These are phyloP conservation scores for Romanogobio albipinnatus DNA, from an alignment of 2,113 vertebrate species.

Conservation along the genomic window DNA sequence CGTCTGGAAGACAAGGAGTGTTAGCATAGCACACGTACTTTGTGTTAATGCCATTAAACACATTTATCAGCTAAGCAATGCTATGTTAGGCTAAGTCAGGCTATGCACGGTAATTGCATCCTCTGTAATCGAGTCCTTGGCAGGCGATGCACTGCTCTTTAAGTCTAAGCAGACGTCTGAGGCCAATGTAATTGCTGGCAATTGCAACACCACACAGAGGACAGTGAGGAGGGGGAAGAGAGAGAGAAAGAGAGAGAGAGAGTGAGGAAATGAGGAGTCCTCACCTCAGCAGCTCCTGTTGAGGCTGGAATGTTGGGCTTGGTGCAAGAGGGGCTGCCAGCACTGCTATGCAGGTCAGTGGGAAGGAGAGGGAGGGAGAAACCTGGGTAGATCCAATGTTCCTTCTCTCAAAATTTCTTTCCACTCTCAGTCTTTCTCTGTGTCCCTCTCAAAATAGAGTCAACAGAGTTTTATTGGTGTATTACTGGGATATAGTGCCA, in stretches of 20 bases:
- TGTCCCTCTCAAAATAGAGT: slow-evolving; percentile 4
- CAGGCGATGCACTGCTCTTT: slow-evolving; percentile 56
- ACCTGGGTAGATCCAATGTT: slow-evolving; percentile 23
- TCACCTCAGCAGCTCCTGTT: slow-evolving; percentile 54
- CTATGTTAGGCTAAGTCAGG: slow-evolving; percentile 43
- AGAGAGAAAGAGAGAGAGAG: background rate
- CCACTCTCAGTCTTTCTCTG: slow-evolving; percentile 8
- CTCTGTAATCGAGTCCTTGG: slow-evolving; percentile 63
- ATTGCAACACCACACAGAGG: slow-evolving; percentile 53
- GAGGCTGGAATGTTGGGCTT: slow-evolving; percentile 60
- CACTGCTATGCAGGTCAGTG: slow-evolving; percentile 50
- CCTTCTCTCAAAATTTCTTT: slow-evolving; percentile 4
- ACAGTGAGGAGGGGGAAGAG: slow-evolving; percentile 34
- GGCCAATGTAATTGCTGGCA: slow-evolving; percentile 65
- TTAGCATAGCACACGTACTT: slow-evolving; percentile 57
- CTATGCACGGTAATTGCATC: slow-evolving; percentile 58
- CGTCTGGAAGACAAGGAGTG: slow-evolving; percentile 45
- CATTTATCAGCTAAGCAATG: slow-evolving; percentile 62
- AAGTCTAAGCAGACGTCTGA: slow-evolving; percentile 65
- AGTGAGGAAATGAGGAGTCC: slow-evolving; percentile 50
- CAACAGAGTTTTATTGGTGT: background rate
- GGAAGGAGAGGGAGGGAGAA: slow-evolving; percentile 26
- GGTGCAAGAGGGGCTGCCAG: slow-evolving; percentile 46
- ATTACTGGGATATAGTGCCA: background rate
- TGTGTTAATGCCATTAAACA: slow-evolving; percentile 59